Base-by-base conservation (phyloP, 1,140 invertebrate genomes). In the Orchestia grillus region DNA sequence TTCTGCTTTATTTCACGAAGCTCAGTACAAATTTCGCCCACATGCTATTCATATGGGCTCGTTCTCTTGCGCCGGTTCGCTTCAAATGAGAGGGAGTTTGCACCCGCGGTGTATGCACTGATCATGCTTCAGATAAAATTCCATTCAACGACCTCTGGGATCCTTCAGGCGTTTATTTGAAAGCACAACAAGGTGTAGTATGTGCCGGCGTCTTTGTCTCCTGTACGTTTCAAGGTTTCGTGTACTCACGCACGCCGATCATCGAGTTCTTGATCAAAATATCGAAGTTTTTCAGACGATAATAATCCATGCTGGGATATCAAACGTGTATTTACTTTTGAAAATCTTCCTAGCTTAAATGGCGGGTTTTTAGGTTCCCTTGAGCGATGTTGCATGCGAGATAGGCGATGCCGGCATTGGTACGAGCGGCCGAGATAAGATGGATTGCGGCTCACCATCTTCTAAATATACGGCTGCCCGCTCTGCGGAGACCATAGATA, bases 381-480 rank as follows among this genome's bases (percentile, higher is more conserved):
- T 77, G 62, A 77, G 62, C 28, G 62, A 77, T 77, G 62, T 77
- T 77, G 62, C 62, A 77, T 77, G 62, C 62, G 62, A 77, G 11
- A 28, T 15, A 36, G 28, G 62, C 28, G 62, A 77, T 77, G 62
- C 15, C 1, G 36, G 62, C 36, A 77, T 77, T 77, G 62, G 62
- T 77, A 36, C 62, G 41, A 41, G 88, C 88, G 88, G 41, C 6
- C 19, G 41, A 44, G 44, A 91, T 94, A 94, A 94, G 92, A 94
- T 47, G 92, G 44, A 94, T 94, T 94, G 92, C 92, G 11, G 92
- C 44, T 44, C 92, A 94, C 3, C 43, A 40, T 47, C 43, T 36
- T 23, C 43, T 45, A 94, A 94, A 94, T 94, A 94, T 94, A 47
- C 92, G 92, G 36, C 92, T 94, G 92, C 44, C 92, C 44, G 40